phyloP scores from a whole-genome alignment of 2,113 vertebrate species.

The Morone saxatilis region DNA sequence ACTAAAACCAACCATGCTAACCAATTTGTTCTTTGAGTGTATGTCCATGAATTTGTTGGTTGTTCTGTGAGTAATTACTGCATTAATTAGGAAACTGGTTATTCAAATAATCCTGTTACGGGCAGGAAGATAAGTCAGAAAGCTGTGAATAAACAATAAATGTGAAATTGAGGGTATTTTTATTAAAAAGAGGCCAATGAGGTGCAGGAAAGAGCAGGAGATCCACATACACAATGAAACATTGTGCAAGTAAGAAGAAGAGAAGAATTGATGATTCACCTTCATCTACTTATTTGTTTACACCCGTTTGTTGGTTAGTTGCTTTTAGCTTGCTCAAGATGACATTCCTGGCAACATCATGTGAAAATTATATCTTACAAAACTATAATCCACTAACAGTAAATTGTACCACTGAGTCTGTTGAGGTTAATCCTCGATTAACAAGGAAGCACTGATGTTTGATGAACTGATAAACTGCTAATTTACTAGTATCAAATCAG shows the following conservation, averaged over 20 bases:
- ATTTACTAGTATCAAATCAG: neutral
- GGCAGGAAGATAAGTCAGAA: neutral
- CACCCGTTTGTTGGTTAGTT: neutral
- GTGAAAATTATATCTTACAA: neutral
- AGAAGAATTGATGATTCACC: slow-evolving; percentile 29
- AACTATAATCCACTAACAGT: neutral
- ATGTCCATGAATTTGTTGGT: neutral
- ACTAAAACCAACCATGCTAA: neutral
- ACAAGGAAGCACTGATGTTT: neutral
- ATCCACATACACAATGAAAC: slow-evolving; percentile 1
- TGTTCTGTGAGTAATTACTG: neutral
- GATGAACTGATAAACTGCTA: neutral
- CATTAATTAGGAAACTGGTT: neutral
- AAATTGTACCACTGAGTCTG: neutral
- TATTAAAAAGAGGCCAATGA: neutral
- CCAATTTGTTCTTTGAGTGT: neutral
- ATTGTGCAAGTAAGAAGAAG: slow-evolving; percentile 34
- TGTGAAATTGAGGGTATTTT: neutral
- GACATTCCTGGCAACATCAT: neutral
- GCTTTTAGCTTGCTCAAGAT: neutral
- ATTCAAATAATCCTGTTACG: neutral
- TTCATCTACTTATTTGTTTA: neutral
- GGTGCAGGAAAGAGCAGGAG: neutral
- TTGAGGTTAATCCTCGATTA: neutral
- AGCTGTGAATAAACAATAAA: neutral